phyloP scores from a whole-genome alignment of 2,888 invertebrate genomes.

The Noctuana brunneofusca region DNA sequence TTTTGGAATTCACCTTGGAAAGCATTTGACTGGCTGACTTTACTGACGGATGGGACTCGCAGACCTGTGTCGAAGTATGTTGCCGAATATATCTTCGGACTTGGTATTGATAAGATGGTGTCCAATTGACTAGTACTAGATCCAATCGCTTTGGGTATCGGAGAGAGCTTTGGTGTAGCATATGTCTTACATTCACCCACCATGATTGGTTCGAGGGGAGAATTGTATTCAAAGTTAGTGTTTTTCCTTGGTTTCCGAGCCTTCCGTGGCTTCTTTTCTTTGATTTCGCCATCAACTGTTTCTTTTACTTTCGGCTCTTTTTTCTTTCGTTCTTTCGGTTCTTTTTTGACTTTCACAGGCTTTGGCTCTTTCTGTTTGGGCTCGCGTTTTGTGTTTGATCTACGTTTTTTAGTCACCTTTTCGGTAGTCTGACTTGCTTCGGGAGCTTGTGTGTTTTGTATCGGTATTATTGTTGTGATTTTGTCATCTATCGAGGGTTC shows the following conservation, averaged over 20 bases:
- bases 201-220: slow-evolving; percentile 61
- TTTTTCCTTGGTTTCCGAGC: slow-evolving; percentile 61
- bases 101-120: not conserved
- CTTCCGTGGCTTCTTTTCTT: slow-evolving; percentile 65
- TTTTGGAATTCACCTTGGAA: slow-evolving; percentile 72
- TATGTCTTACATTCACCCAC: slow-evolving; percentile 41
- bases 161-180: slow-evolving; percentile 22
- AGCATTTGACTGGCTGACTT: slow-evolving; percentile 55
- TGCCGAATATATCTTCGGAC: not conserved
- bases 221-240: slow-evolving; percentile 49
- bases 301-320: slow-evolving; percentile 44
- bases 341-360: slow-evolving; percentile 46
- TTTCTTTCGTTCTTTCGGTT: slow-evolving; percentile 46
- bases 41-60: slow-evolving; percentile 59
- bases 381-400: slow-evolving; percentile 48
- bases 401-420: slow-evolving; percentile 63
- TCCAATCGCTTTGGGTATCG: not conserved
- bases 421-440: slow-evolving; percentile 35
- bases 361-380: slow-evolving; percentile 51
- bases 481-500: slow-evolving; percentile 9
- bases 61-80: slow-evolving; percentile 45
- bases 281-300: slow-evolving; percentile 43
- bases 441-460: not conserved
- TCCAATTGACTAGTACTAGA: slow-evolving; percentile 2
- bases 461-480: slow-evolving; percentile 12